Percentiles rank a stretch among this genome's conserved stretches.
These are phyloP conservation scores for Caranx melampygus DNA, from an alignment of 2,113 vertebrate genomes.

Conservation along the genomic window DNA sequence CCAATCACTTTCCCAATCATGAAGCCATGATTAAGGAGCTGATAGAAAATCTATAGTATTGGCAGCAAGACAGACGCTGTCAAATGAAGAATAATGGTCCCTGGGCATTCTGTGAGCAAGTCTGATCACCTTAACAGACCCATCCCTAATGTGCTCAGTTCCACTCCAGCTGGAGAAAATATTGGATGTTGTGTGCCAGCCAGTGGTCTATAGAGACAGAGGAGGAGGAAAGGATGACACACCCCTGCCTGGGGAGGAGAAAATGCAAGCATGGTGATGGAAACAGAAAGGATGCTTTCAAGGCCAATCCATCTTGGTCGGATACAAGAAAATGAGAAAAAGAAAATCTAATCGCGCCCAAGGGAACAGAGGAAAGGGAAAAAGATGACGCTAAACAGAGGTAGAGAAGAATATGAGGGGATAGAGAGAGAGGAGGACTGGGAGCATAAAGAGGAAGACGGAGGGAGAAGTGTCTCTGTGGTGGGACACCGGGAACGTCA, in stretches of 20 bases:
- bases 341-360: slow-evolving; percentile 55
- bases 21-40: slow-evolving; percentile 69
- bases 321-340: slow-evolving; percentile 15
- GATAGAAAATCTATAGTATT: slow-evolving; percentile 80
- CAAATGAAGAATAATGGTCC: slow-evolving; percentile 81
- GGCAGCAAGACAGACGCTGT: slow-evolving; percentile 64
- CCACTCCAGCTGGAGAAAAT: slow-evolving; percentile 71
- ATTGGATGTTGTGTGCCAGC: slow-evolving; percentile 64
- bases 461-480: slow-evolving; percentile 29
- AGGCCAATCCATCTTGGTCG: slow-evolving; percentile 67
- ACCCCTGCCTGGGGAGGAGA: slow-evolving; percentile 46
- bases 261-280: slow-evolving; percentile 59
- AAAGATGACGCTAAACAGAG: slow-evolving; percentile 7
- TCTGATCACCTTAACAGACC: slow-evolving; percentile 80
- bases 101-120: slow-evolving; percentile 53
- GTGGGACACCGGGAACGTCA: slow-evolving; percentile 60
- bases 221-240: slow-evolving; percentile 35
- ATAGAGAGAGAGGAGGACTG: slow-evolving; percentile 19
- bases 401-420: slow-evolving; percentile 15
- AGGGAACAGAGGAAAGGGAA: slow-evolving; percentile 38
- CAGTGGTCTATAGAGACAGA: slow-evolving; percentile 37
- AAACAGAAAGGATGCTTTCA: slow-evolving; percentile 66
- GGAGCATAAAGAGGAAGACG: slow-evolving; percentile 11
- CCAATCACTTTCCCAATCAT: slow-evolving; percentile 75
- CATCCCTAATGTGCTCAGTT: slow-evolving; percentile 77